Base-by-base conservation (phyloP, 2,113 vertebrate species). In the Sula dactylatra region DNA sequence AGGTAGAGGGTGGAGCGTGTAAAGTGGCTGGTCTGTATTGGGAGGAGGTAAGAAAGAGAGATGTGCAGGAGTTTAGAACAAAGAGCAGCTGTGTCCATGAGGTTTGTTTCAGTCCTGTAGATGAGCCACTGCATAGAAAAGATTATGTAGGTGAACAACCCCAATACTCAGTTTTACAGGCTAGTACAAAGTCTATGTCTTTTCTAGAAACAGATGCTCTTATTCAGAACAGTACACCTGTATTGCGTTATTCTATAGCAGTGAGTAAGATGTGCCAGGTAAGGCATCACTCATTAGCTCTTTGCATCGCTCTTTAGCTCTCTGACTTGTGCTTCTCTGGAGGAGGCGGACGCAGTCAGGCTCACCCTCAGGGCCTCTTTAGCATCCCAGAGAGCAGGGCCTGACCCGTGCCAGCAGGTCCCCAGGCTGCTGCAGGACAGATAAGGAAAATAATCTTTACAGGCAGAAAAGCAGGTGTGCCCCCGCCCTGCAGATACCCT, bases 371-470 rank as follows among this genome's bases (percentile, higher is more conserved):
- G 26, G 34, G 44, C 15, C 58, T 47, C 38, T 11, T 4, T 4
- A 22, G 42, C 8, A 2, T 16, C 47, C 55, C 81, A 21, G 38
- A 18, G 22, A 84, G 44, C 49, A 59, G 20, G 54, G 54, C 44
- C 77, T 1, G 1, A 26, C n/a, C 29, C 3, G 1, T 32, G 36
- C 42, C 2, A 1, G 14, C 61, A 31, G 36, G 26, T 62, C 9
- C 47, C 38, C 61, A 42, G 14, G 31, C 44, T 4, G 2, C 72
- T 24, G 22, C 44, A 25, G 42, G 36, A 27, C 29, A 64, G 9
- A 31, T 6, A 38, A 6, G 5, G n/a, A 82, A 62, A 85, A 90
- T 18, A 38, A 58, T 32, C 36, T 70, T 38, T 50, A 36, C 44
- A 15, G 83, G 22, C 38, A 74, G 40, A 47, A 40, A 40, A 45